A percentile compares a stretch with the other conserved stretches of the same genome.
Evolutionary conservation across 2,113 vertebrate genomes (phyloP).

Genomic region (Chrysemys picta): DNA sequence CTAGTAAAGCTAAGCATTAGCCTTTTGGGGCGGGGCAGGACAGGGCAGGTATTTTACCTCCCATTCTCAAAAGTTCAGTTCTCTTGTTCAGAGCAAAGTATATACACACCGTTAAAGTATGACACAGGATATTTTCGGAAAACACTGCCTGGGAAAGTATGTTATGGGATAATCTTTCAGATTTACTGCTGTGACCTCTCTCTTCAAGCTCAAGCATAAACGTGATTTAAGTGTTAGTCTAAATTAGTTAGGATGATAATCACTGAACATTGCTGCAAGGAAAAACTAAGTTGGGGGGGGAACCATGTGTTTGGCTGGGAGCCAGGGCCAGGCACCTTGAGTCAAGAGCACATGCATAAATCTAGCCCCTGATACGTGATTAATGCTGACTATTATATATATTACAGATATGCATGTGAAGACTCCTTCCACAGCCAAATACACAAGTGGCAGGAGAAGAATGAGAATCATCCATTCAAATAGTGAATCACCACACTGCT

Average conservation of each 20-base stretch:
- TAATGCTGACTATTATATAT: neutral
- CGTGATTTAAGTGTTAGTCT: neutral
- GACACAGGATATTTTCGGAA: neutral
- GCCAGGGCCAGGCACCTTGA: neutral
- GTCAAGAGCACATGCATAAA: accelerated
- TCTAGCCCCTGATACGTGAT: accelerated
- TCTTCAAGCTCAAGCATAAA: neutral
- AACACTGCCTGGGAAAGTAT: neutral
- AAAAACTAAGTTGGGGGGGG: neutral
- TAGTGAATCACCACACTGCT: neutral
- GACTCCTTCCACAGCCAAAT: neutral
- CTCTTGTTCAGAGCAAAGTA: neutral
- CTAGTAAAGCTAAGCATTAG: neutral
- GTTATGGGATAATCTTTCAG: neutral
- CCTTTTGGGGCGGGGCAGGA: accelerated
- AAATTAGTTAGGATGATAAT: neutral
- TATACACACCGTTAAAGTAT: neutral
- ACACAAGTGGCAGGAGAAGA: neutral
- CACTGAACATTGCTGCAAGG: neutral
- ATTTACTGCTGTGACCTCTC: neutral
- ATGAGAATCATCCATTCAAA: neutral
- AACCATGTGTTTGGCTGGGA: neutral
- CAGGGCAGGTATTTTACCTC: neutral
- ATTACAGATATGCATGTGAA: neutral
- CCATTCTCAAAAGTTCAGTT: neutral